phyloP scores from a whole-genome alignment of 2,797 vertebrate species.

The Melanogrammus aeglefinus region DNA sequence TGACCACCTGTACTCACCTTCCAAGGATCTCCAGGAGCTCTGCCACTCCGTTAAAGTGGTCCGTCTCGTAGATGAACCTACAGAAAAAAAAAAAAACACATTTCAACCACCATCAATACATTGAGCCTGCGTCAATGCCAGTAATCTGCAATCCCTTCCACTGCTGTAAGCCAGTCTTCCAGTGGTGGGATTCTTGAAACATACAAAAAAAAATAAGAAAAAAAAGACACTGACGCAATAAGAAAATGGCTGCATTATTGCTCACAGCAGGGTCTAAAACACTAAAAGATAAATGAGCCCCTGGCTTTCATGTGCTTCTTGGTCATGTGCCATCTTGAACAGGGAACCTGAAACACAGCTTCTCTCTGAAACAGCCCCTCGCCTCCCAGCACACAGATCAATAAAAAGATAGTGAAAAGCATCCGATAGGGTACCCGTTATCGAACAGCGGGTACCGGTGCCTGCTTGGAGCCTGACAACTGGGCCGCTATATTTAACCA shows the following conservation, averaged over 20 bases:
- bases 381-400: background rate
- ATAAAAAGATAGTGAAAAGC: background rate
- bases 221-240: background rate
- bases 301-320: background rate
- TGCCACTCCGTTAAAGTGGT: slow-evolving; percentile 96
- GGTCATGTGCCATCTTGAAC: background rate
- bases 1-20: slow-evolving; percentile 74
- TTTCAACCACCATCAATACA: background rate
- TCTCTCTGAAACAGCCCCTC: background rate
- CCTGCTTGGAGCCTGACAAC: slow-evolving; percentile 54
- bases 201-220: background rate
- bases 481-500: slow-evolving; percentile 68
- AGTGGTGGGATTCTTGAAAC: background rate
- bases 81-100: slow-evolving; percentile 20
- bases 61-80: slow-evolving; percentile 98
- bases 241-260: background rate
- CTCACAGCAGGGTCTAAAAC: background rate
- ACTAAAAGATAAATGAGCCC: background rate
- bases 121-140: background rate
- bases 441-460: slow-evolving; percentile 24
- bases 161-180: background rate
- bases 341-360: background rate
- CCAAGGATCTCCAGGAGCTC: slow-evolving; percentile 97
- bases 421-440: slow-evolving; percentile 35
- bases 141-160: background rate